Conservation (phyloP, 2,888 invertebrate species). For the Rambutsinella grinnellia region DNA sequence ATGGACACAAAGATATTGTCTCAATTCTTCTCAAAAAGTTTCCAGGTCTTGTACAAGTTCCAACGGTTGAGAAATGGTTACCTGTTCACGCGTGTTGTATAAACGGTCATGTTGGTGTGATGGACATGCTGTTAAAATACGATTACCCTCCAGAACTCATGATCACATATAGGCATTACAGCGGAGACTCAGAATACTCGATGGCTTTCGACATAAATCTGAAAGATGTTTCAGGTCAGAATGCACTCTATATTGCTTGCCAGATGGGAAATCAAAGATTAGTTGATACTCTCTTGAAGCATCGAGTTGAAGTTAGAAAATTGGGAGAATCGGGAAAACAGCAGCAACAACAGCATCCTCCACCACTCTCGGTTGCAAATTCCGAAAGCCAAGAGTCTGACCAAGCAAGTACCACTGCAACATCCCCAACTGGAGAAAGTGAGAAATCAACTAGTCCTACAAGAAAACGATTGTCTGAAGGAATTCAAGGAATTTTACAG, state of each 20-base stretch:
- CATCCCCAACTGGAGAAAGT: constrained; percentile 18
- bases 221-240: constrained; percentile 90
- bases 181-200: constrained; percentile 76
- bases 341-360: constrained; percentile 7
- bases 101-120: constrained; percentile 84
- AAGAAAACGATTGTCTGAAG: constrained; percentile 84
- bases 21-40: constrained; percentile 82
- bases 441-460: constrained; percentile 70
- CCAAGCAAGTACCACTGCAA: constrained; percentile 28
- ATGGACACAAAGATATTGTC: constrained; percentile 84
- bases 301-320: constrained; percentile 59
- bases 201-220: constrained; percentile 95
- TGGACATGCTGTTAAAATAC: constrained; percentile 82
- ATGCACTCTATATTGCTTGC: constrained; percentile 90
- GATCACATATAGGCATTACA: constrained; percentile 72
- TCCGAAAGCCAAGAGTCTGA: constrained; percentile 36
- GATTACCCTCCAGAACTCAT: constrained; percentile 82
- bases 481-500: constrained; percentile 90
- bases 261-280: constrained; percentile 84
- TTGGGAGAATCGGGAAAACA: constrained; percentile 45
- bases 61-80: constrained; percentile 92
- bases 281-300: constrained; percentile 80
- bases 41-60: constrained; percentile 85
- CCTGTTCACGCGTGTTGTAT: constrained; percentile 94
- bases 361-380: constrained; percentile 27